Base-by-base conservation (phyloP, 2,888 invertebrate genomes). In the Norana najaformis region DNA sequence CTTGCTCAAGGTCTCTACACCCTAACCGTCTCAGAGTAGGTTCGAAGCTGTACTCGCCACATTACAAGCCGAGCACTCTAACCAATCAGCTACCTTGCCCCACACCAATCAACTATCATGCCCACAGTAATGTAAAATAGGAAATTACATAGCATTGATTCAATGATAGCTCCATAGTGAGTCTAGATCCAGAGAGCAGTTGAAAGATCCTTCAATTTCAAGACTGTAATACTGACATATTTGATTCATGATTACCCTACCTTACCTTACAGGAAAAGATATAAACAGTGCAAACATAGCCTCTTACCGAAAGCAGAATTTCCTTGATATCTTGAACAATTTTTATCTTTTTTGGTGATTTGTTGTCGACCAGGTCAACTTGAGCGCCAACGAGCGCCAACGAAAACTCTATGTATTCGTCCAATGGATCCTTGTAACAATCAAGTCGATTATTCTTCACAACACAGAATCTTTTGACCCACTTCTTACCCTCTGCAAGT, bases 371-470 rank as follows among this genome's bases (percentile, higher is more conserved):
- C 35, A 90, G 39, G 88, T 90, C 90, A 35, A 90, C 38, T 47
- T 88, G 47, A 34, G 88, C 90, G 38, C 90, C 90, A 53, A 47
- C 53, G n/a, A 90, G 88, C 5, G 38, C 36, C 88, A 90, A 39
- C 6, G 90, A 90, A 47, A 90, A 90, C 88, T 90, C 90, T 8
- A 90, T 88, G 88, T 90, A 88, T 20, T 90, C 90, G 88, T 90
- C 90, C 23, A 88, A 35, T 5, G 90, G 90, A n/a, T 90, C 90
- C 30, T 47, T 41, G 88, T 88, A 90, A 88, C 90, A 90, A 38
- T 90, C 90, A 34, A 90, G 88, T n/a, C 90, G 88, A 88, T 90
- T 88, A 37, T 91, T 53, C 37, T 90, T 91, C 83, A 91, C 91
- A 11, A 83, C 88, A 47, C 90, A 90, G 69, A 88, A 91, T 36